Percentiles rank a stretch among this genome's conserved stretches.
phyloP scores from a whole-genome alignment of 2,888 invertebrate genomes.

The Drosophila yooni region DNA sequence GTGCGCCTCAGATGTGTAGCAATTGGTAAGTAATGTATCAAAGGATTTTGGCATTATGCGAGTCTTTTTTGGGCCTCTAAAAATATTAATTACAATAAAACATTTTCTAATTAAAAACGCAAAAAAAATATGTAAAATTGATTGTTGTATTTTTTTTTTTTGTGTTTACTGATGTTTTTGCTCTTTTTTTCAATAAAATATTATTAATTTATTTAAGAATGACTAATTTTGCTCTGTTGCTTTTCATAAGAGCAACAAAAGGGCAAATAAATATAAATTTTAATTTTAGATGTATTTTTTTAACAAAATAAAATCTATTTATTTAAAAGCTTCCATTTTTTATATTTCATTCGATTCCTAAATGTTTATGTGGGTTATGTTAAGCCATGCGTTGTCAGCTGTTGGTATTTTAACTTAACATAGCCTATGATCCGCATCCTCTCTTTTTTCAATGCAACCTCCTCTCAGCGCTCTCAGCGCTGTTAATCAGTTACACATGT shows the following conservation, averaged over 20 bases:
- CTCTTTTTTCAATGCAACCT: too few relatives aligned
- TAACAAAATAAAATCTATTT: background rate
- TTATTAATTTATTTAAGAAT: background rate
- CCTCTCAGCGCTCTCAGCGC: too few relatives aligned
- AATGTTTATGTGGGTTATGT: too few relatives aligned
- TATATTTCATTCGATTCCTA: background rate
- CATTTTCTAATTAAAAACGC: background rate
- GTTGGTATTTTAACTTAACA: too few relatives aligned
- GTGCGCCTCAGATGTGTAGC: conserved; percentile 13
- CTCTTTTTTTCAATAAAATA: background rate
- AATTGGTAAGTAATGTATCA: conserved; percentile 1
- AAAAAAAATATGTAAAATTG: background rate
- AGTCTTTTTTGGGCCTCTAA: background rate
- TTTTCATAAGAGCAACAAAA: background rate
- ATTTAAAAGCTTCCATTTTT: background rate
- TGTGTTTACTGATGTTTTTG: background rate
- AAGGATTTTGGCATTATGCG: background rate
- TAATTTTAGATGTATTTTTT: background rate
- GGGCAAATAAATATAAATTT: background rate
- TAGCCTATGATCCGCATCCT: too few relatives aligned
- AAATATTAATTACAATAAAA: conserved; percentile 1
- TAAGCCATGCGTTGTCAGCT: too few relatives aligned
- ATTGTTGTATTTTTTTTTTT: too few relatives aligned
- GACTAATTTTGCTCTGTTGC: background rate
- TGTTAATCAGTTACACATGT: too few relatives aligned